These are phyloP conservation scores for Opisthograptis luteolata DNA, from an alignment of 2,888 invertebrate genomes.

Conservation along the genomic window DNA sequence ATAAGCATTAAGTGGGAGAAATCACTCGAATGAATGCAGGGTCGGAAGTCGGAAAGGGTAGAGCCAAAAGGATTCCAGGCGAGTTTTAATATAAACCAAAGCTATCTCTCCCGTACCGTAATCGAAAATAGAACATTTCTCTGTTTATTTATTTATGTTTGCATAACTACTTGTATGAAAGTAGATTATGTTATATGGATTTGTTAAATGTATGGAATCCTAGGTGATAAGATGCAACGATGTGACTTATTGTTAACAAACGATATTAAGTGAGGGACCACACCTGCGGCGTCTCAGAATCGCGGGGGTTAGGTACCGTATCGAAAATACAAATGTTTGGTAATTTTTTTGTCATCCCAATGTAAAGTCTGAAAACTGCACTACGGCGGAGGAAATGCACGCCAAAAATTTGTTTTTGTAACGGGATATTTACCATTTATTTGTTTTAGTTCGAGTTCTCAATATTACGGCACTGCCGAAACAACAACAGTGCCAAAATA, in stretches of 20 bases:
- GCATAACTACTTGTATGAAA: not conserved
- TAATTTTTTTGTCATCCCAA: no score
- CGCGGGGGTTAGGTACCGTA: no score
- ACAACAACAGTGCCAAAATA: no score
- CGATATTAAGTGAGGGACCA: slow-evolving; percentile 16
- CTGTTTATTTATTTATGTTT: slow-evolving; percentile 12
- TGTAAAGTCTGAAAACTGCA: no score
- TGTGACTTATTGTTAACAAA: slow-evolving; percentile 54
- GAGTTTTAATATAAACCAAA: slow-evolving; percentile 45
- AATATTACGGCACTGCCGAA: no score
- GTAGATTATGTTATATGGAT: slow-evolving; percentile 20
- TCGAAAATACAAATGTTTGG: no score
- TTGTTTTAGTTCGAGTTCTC: no score
- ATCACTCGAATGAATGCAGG: slow-evolving; percentile 70
- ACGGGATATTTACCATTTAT: no score
- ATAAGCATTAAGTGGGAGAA: slow-evolving; percentile 44
- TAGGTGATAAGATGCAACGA: slow-evolving; percentile 48
- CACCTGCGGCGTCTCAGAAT: no score
- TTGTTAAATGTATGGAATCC: slow-evolving; percentile 50
- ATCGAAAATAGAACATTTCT: slow-evolving; percentile 19
- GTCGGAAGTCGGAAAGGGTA: slow-evolving; percentile 57
- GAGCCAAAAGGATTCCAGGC: slow-evolving; percentile 62
- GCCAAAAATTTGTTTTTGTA: no score
- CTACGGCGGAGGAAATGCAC: no score
- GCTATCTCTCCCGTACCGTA: slow-evolving; percentile 20